Conservation (phyloP, 2,113 vertebrate species). For the Phrynocephalus versicolor region DNA sequence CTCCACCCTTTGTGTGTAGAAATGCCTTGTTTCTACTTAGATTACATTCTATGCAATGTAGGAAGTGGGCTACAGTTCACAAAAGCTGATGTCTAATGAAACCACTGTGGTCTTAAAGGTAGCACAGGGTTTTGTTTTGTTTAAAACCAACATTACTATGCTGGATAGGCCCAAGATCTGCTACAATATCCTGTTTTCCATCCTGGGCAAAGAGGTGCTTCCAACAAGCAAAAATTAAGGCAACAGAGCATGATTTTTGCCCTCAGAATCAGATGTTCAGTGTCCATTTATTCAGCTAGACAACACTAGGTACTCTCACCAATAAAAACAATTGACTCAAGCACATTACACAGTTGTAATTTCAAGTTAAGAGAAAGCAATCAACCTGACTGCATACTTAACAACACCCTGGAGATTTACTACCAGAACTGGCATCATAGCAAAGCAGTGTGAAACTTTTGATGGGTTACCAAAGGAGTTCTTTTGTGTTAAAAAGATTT, state of each 20-base stretch:
- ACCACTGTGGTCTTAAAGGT: no score
- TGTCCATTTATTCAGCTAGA: background rate
- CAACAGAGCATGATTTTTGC: background rate
- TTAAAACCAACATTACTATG: no score
- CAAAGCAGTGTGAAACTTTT: background rate
- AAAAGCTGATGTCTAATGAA: no score
- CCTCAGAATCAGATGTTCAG: background rate
- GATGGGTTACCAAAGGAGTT: background rate
- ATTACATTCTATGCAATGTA: no score
- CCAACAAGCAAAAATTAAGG: background rate
- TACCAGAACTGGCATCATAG: background rate
- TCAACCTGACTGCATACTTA: background rate
- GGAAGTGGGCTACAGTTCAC: no score
- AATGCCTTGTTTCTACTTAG: no score
- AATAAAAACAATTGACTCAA: background rate
- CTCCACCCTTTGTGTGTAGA: no score
- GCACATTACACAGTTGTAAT: background rate
- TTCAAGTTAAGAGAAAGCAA: background rate
- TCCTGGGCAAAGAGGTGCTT: background rate
- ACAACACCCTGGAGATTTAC: background rate
- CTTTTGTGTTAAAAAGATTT: background rate
- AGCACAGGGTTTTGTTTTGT: no score
- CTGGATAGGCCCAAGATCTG: no score
- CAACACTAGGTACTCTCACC: background rate
- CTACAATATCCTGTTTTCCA: background rate